phyloP scores from a whole-genome alignment of 2,113 vertebrate genomes.

The Mionectes macconnelli region DNA sequence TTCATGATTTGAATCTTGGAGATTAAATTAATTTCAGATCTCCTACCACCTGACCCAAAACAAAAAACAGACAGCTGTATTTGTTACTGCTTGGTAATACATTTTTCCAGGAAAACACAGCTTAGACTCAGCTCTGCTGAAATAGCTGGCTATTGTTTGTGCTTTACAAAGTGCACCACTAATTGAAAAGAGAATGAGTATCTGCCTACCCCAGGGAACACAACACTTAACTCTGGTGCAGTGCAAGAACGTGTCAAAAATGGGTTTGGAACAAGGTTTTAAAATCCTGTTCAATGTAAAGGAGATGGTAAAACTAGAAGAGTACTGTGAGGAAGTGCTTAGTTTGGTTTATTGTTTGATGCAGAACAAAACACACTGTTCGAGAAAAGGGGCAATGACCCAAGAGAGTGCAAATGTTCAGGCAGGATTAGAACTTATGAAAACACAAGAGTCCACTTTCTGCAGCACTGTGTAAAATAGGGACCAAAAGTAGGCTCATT shows the following conservation, averaged over 20 bases:
- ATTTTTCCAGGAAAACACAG: constrained; percentile 42
- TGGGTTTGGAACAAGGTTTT: not conserved
- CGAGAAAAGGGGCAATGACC: not conserved
- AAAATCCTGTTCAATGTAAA: not conserved
- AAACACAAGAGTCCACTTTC: not conserved
- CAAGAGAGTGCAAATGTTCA: not conserved
- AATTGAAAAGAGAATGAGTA: not conserved
- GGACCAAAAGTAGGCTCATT: not conserved
- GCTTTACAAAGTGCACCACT: not conserved
- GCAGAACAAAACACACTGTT: not conserved
- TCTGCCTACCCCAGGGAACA: not conserved
- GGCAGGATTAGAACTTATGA: not conserved
- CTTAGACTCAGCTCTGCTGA: not conserved
- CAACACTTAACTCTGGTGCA: not conserved
- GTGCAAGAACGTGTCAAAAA: not conserved
- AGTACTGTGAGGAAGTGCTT: not conserved
- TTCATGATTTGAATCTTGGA: not conserved
- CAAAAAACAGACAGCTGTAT: constrained; percentile 45
- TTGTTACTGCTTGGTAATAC: constrained; percentile 33
- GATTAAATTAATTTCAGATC: constrained; percentile 19
- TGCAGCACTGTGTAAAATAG: not conserved
- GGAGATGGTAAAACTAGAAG: not conserved
- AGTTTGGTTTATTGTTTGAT: not conserved
- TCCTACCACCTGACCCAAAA: constrained; percentile 31
- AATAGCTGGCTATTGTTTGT: not conserved